Evolutionary conservation across 2,113 vertebrate species (phyloP), one percentile per base, ranked within the genome.

Genomic region (Petroica traversi): DNA sequence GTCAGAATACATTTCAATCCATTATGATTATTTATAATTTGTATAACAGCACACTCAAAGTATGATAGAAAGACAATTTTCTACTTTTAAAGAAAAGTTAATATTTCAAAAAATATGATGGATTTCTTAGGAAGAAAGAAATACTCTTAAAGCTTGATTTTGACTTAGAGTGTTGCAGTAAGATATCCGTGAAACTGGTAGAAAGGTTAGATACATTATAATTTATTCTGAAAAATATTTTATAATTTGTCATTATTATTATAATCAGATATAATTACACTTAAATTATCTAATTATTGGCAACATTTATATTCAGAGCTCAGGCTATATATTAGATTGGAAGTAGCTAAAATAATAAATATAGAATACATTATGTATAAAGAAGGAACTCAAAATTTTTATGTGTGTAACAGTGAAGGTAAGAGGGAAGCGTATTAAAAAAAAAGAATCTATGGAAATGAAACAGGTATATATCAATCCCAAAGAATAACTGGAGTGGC

Each of bases 101-200:
- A 6, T 45, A 10, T 62, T 87, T 45, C 0, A 40, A 62, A 72
- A 51, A 29, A 14, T 0, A 2, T 0, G 0, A 19, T 24, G 34
- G 7, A 19, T 33, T 66, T 91, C 43, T 73, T 33, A 71, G 19
- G 2, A 78, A 74, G 31, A 78, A 81, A 52, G 12, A 78, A 77
- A 54, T 57, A 45, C 3, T 24, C 13, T 11, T 43, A 43, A 68
- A 79, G 3, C 7, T 11, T 59, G 48, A 87, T 33, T 73, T 72
- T 61, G 14, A 34, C 6, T 40, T 51, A 36, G 41, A 85, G 1
- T 0, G 1, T 40, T 81, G 22, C 13, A 80, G 29, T 40, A 34
- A 61, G 12, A 36, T 29, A 49, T 20, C 66, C 6, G 0, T 59
- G 25, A 74, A 57, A 25, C 4, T 34, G 6, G 11, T 29, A 51